Percentiles rank a stretch among this genome's conserved stretches.
Evolutionary conservation across 2,797 vertebrate species (phyloP).

Genomic region (Echeneis naucrates): DNA sequence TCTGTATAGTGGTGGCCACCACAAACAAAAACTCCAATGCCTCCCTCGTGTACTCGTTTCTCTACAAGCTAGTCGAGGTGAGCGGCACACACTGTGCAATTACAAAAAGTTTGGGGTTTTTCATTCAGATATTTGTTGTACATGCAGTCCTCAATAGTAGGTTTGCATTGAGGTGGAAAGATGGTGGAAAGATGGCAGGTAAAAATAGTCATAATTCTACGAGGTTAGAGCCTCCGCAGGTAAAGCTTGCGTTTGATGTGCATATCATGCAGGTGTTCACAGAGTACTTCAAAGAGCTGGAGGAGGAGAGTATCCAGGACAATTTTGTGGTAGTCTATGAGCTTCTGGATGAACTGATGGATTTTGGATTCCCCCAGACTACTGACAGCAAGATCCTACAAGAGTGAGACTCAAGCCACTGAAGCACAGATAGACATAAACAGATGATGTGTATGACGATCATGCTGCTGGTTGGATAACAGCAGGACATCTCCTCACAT

Average conservation of each 20-base stretch:
- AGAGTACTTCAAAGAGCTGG: slow-evolving; percentile 95
- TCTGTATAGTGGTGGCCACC: slow-evolving; percentile 89
- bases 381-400: slow-evolving; percentile 97
- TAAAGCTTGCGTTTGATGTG: slow-evolving; percentile 8
- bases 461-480: background rate
- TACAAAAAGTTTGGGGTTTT: too few relatives aligned
- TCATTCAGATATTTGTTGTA: slow-evolving; percentile 1
- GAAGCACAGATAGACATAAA: background rate
- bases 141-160: background rate
- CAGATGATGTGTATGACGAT: background rate
- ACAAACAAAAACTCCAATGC: slow-evolving; percentile 95
- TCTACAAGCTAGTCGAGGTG: slow-evolving; percentile 96
- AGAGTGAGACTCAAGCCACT: slow-evolving; percentile 84
- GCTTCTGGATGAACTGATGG: slow-evolving; percentile 96
- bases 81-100: slow-evolving; percentile 40
- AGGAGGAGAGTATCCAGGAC: slow-evolving; percentile 95
- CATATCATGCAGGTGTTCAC: slow-evolving; percentile 88
- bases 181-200: background rate
- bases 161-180: background rate
- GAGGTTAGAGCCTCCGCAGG: background rate
- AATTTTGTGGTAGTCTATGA: slow-evolving; percentile 97
- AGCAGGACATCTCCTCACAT: background rate
- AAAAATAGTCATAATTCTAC: background rate
- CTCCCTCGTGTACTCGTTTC: slow-evolving; percentile 92
- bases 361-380: slow-evolving; percentile 97